Base-by-base conservation (phyloP, 2,888 invertebrate genomes). In the Mallateleia sp. region DNA sequence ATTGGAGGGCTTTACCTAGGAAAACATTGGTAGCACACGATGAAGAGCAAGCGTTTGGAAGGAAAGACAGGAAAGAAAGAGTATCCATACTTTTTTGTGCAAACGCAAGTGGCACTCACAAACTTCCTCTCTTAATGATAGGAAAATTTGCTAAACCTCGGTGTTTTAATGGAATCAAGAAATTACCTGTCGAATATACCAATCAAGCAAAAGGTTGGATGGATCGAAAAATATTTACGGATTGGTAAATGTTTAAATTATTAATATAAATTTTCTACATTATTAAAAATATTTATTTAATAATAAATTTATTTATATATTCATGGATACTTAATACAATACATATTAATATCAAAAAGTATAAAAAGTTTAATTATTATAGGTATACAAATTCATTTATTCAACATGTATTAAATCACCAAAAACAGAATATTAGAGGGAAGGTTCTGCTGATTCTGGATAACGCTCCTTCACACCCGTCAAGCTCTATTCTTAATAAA, bases 1-100 rank as follows among this genome's bases (percentile, higher is more conserved):
- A n/a, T n/a, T 38, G 38, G 38, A 6, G 38, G 80, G 20, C 79
- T n/a, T 47, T 91, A 58, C 89, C 88, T 8, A 38, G 66, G 34
- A 81, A 85, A 74, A 89, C 90, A 11, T 75, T 89, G 11, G 88
- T 6, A 4, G 8, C 22, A 18, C 22, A 20, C 11, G 22, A 50
- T 5, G 18, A 20, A 11, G 11, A 7, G 11, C 38, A 38, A 38
- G 38, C 11, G 5, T 38, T 38, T 47, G 47, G 47, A 7, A 47
- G 47, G 18, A 47, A 47, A 47, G 47, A 47, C 11, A 20, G 20
- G 4, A 47, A 47, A 47, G 20, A 47, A 5, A 47, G 47, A 14
- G 38, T 38, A 9, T 38, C 38, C 8, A 38, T 38, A 38, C 38
- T 38, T 38, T 38, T 38, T 38, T 38, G 38, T 38, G 38, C 38